Evolutionary conservation across 1,140 invertebrate species (phyloP).

Genomic region (Drosophila pallidifrons): DNA sequence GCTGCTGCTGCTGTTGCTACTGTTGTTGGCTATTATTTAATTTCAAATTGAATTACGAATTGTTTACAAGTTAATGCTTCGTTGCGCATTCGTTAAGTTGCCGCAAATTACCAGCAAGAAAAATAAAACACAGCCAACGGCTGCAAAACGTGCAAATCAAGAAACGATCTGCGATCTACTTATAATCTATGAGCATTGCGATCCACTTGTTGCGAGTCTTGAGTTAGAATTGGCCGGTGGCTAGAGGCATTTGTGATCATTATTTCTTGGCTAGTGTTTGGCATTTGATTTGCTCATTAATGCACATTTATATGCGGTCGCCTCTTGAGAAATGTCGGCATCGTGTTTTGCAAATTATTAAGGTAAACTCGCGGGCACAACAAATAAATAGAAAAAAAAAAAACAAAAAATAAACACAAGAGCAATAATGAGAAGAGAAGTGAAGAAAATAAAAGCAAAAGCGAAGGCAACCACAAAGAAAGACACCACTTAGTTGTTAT

Average conservation of each 20-base stretch:
- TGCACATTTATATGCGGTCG: constrained; percentile 58
- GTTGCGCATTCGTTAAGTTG: constrained; percentile 61
- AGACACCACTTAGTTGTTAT: constrained; percentile 48
- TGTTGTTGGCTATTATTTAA: constrained; percentile 29
- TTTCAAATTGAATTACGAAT: constrained; percentile 53
- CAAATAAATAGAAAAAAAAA: constrained; percentile 11
- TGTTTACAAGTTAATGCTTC: constrained; percentile 68
- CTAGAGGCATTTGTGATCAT: constrained; percentile 15
- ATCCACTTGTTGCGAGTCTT: constrained; percentile 18
- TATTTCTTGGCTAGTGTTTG: constrained; percentile 49
- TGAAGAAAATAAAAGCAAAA: constrained; percentile 22
- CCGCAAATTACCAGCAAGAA: neutral
- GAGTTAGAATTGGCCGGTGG: constrained; percentile 37
- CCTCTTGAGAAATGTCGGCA: constrained; percentile 65
- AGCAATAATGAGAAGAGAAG: constrained; percentile 3
- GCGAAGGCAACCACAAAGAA: constrained; percentile 22
- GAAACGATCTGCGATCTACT: constrained; percentile 29
- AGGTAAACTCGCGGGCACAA: constrained; percentile 19
- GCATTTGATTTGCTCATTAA: constrained; percentile 72
- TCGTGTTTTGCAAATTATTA: constrained; percentile 48
- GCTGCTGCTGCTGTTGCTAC: constrained; percentile 7
- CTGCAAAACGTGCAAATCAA: constrained; percentile 50
- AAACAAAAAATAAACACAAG: neutral
- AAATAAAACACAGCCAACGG: neutral
- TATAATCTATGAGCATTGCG: constrained; percentile 1